Evolutionary conservation across 2,113 vertebrate genomes (phyloP), one percentile per base, ranked within the genome.

Genomic region (Mobula hypostoma): DNA sequence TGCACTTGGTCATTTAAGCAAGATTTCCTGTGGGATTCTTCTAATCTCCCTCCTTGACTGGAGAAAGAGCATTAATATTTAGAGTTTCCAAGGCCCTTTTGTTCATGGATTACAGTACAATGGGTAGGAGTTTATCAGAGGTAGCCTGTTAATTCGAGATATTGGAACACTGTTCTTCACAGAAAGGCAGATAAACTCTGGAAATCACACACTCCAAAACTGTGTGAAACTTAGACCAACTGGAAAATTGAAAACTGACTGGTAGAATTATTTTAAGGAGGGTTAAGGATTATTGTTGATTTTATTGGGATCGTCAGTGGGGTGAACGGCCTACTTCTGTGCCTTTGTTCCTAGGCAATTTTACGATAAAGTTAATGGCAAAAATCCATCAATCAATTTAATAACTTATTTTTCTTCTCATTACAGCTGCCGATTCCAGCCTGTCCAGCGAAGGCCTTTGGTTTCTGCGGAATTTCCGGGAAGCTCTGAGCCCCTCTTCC

Each of bases 401-500:
- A 66, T 68, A 79, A 87, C 7, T 40, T 29, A 27, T 76, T 11
- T 72, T 27, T 11, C 36, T 40, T 66, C n/a, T 72, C 21, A 1
- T 74, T 93, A 40, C 70, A 93, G 91, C 68, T 56, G 70, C 40
- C 4, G 91, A 74, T 29, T 36, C 68, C 32, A 40, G 91, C 21
- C 70, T 93, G 91, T 56, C 91, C 9, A 29, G 12, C 8, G 70
- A 76, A 74, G 70, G 70, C 91, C 91, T 93, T 72, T 93, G 91
- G 91, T 93, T 93, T 29, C 40, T 93, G 32, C 91, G 68, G 68
- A 76, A 76, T 29, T 93, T 93, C 66, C 91, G 68, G 0, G 91
- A 93, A 11, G 91, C 91, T 0, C 68, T 93, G 70, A 74, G 70
- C 91, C 91, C 68, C 9, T 93, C 90, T 24, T 48, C 91, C 91